Evolutionary conservation across 2,797 vertebrate genomes (phyloP).

Genomic region (Spinibarbus caldwelli): DNA sequence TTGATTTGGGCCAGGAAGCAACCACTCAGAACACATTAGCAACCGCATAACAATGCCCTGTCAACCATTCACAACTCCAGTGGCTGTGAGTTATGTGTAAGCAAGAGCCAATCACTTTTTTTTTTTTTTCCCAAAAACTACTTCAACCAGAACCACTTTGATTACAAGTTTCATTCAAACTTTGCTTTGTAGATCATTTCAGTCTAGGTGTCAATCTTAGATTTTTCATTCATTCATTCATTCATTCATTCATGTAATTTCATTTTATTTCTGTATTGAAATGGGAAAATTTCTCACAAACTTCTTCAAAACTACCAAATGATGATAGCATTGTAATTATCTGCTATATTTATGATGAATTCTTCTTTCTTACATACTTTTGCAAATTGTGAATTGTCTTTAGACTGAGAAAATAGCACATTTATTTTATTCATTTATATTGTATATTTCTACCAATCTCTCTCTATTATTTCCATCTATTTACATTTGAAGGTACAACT

Average conservation of each 20-base stretch:
- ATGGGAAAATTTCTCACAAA: not conserved
- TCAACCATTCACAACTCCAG: not conserved
- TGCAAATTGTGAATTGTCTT: not conserved
- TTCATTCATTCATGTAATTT: too few species aligned
- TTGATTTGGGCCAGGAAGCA: constrained; percentile 18
- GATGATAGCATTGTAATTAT: not conserved
- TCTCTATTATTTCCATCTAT: not conserved
- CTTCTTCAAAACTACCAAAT: not conserved
- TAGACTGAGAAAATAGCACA: not conserved
- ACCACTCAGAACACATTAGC: constrained; percentile 25
- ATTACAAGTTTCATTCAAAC: not conserved
- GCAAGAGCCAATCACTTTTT: not conserved
- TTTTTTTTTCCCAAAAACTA: not conserved
- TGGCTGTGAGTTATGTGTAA: not conserved
- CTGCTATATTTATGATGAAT: not conserved
- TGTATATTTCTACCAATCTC: not conserved
- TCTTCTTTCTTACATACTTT: not conserved
- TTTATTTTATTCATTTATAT: not conserved
- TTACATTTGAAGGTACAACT: not conserved
- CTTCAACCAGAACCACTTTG: not conserved
- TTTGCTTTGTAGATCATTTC: not conserved
- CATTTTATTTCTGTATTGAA: too few species aligned
- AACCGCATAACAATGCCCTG: constrained; percentile 36
- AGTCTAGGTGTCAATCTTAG: not conserved
- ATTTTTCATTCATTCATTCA: too few species aligned